Evolutionary conservation across 2,888 invertebrate genomes (phyloP).

Genomic region (Caenorhabditis drosophilae): DNA sequence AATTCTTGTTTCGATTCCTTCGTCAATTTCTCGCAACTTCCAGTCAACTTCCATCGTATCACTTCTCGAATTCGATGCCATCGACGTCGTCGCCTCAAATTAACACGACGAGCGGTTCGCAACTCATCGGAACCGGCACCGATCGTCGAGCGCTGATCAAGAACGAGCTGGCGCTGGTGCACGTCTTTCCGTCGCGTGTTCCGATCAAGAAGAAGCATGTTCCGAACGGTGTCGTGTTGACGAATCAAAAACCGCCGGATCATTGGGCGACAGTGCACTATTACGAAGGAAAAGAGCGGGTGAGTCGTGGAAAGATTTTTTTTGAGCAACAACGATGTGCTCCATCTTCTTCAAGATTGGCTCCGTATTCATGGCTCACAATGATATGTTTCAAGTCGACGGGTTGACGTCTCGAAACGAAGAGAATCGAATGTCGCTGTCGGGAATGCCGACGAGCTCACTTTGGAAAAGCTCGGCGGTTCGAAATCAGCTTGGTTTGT

Average conservation of each 20-base stretch:
- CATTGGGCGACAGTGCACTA: neutral
- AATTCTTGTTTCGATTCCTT: too few relatives aligned
- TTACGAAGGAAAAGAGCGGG: neutral
- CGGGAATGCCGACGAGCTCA: neutral
- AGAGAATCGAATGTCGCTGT: slow-evolving; percentile 1
- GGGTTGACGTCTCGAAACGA: neutral
- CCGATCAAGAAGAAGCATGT: too few relatives aligned
- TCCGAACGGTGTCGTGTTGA: neutral
- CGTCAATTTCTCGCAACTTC: too few relatives aligned
- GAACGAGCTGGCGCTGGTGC: too few relatives aligned
- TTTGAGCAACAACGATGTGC: neutral
- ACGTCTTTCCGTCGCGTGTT: too few relatives aligned
- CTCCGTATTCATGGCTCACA: neutral
- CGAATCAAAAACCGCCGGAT: neutral
- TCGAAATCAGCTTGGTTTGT: slow-evolving; percentile 8
- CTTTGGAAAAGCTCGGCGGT: neutral
- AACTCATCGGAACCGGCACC: too few relatives aligned
- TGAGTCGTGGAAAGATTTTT: neutral
- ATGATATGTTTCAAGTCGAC: slow-evolving; percentile 6
- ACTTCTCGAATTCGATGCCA: too few relatives aligned
- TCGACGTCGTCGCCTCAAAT: too few relatives aligned
- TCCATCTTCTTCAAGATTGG: neutral
- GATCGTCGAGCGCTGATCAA: too few relatives aligned
- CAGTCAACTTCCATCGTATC: too few relatives aligned
- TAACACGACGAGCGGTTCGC: too few relatives aligned